Evolutionary conservation across 2,113 vertebrate species (phyloP).

Genomic region (Motacilla alba): DNA sequence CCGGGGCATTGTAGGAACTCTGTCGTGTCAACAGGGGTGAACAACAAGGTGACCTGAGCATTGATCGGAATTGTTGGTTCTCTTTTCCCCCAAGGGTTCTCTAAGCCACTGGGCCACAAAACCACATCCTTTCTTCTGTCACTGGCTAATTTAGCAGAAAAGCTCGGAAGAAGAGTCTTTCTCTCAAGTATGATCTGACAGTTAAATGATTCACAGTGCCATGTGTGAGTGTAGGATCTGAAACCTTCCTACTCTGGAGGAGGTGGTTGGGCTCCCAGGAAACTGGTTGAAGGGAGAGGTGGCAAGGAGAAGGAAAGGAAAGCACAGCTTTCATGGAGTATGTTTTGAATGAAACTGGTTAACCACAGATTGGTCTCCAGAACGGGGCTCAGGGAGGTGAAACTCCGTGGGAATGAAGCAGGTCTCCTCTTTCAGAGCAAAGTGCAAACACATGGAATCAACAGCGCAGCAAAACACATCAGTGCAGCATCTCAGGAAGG

Average conservation of each 20-base stretch:
- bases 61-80: background rate
- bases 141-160: background rate
- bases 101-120: background rate
- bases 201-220: background rate
- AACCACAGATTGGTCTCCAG: background rate
- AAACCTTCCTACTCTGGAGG: background rate
- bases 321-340: background rate
- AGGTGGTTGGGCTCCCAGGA: background rate
- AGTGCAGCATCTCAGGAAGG: background rate
- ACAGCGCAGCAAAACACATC: background rate
- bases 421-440: background rate
- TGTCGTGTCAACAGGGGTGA: background rate
- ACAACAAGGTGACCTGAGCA: background rate
- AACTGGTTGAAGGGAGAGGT: background rate
- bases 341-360: background rate
- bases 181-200: background rate
- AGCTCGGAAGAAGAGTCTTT: background rate
- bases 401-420: background rate
- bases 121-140: background rate
- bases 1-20: background rate
- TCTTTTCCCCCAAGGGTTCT: background rate
- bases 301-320: background rate
- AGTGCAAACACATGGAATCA: background rate
- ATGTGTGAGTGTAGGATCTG: background rate
- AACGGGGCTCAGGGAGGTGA: background rate